Conservation (phyloP, 2,113 vertebrate species). For the Psettodes erumei region DNA sequence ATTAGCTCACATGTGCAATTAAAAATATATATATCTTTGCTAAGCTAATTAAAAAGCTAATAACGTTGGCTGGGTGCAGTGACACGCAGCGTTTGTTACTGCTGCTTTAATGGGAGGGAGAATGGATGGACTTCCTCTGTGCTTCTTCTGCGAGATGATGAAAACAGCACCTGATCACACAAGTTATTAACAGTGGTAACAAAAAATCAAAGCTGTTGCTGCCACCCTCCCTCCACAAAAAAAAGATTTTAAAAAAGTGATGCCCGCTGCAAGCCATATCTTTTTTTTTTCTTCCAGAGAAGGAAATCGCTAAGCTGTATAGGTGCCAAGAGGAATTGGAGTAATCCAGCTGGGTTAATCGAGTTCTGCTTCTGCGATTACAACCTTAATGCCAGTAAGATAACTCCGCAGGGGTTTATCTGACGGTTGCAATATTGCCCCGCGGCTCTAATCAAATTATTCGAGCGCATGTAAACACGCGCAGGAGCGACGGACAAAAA, state of each 20-base stretch:
- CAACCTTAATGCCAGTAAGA: slow-evolving; percentile 41
- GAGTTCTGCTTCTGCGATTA: slow-evolving; percentile 43
- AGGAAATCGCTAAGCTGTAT: slow-evolving; percentile 10
- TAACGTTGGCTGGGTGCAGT: neutral
- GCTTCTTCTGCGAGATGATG: neutral
- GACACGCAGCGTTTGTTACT: neutral
- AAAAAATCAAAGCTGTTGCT: neutral
- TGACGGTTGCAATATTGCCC: slow-evolving; percentile 34
- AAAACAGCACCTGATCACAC: neutral
- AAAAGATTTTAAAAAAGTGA: too few relatives aligned
- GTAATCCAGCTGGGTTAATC: slow-evolving; percentile 52
- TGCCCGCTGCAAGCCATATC: neutral
- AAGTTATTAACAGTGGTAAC: neutral
- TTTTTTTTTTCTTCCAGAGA: neutral
- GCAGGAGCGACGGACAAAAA: neutral
- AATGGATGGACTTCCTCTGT: neutral
- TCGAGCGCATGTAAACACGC: slow-evolving; percentile 17
- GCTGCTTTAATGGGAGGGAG: neutral
- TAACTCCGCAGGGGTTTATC: slow-evolving; percentile 37
- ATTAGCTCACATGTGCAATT: neutral
- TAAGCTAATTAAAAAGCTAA: too few relatives aligned
- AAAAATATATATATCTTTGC: neutral
- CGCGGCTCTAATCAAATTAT: slow-evolving; percentile 35
- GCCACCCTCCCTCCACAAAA: neutral
- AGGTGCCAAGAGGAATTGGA: slow-evolving; percentile 39